Conservation (phyloP, 2,797 vertebrate species). For the Enteromius mattozi region DNA sequence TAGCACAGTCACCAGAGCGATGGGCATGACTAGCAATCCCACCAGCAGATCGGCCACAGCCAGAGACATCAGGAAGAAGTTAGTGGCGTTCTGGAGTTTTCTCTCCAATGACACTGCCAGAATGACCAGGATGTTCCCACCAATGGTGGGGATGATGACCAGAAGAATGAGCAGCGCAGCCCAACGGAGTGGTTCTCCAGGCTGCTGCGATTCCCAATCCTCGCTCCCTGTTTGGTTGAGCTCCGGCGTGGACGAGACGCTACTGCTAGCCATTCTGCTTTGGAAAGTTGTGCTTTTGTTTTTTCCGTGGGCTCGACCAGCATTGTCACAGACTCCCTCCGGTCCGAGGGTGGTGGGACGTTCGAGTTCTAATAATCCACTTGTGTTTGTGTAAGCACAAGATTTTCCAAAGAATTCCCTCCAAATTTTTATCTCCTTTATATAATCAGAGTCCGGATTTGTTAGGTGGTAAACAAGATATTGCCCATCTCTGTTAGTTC, state of each 20-base stretch:
- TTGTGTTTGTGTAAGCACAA: conserved; percentile 45
- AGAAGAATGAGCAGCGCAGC: conserved; percentile 87
- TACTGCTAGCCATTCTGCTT: conserved; percentile 62
- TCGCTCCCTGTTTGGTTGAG: conserved; percentile 67
- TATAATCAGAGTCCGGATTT: not conserved
- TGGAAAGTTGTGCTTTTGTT: conserved; percentile 75
- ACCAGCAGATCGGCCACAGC: conserved; percentile 95
- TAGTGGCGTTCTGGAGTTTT: conserved; percentile 95
- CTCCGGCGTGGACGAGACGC: conserved; percentile 41
- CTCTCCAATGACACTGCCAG: conserved; percentile 93
- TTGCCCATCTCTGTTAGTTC: conserved; percentile 51
- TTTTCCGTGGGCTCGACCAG: conserved; percentile 80
- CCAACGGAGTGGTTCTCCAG: conserved; percentile 79
- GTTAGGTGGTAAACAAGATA: conserved; percentile 20
- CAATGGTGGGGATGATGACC: conserved; percentile 95
- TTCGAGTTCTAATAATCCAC: conserved; percentile 53
- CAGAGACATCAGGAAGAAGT: conserved; percentile 97
- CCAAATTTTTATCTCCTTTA: not conserved
- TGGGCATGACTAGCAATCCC: conserved; percentile 96
- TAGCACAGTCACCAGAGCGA: conserved; percentile 90
- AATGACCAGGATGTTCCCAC: conserved; percentile 97
- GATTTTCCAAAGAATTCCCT: not conserved
- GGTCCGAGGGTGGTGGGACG: conserved; percentile 49
- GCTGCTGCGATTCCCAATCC: conserved; percentile 49
- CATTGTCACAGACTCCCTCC: conserved; percentile 83